Evolutionary conservation across 1,140 invertebrate genomes (phyloP).

Genomic region (Lutraria rhynchaena): DNA sequence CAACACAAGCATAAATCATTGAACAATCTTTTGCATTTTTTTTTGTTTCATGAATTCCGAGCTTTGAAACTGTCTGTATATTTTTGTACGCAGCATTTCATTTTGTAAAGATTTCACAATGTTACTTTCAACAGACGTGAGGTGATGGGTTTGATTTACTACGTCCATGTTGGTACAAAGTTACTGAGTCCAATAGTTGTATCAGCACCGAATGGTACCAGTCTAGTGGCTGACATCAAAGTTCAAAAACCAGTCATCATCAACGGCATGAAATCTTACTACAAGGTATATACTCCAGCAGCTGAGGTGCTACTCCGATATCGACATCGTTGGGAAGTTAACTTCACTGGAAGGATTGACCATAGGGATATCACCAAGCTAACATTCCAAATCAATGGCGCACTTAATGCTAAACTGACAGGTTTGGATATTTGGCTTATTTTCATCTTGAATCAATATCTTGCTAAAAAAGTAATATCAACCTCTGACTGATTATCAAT

Average conservation of each 20-base stretch:
- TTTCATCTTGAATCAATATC: no score
- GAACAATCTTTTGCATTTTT: no score
- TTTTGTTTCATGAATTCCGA: no score
- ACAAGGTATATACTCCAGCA: not conserved
- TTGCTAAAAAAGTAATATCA: no score
- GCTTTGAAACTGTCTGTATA: no score
- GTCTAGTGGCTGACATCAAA: not conserved
- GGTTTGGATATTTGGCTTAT: no score
- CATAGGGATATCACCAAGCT: slow-evolving; percentile 1
- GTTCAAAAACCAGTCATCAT: not conserved
- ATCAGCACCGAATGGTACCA: not conserved
- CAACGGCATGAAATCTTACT: not conserved
- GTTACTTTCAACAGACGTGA: slow-evolving; percentile 19
- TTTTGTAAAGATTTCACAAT: no score
- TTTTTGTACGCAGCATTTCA: no score
- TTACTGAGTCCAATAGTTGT: slow-evolving; percentile 23
- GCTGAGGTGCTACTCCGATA: slow-evolving; percentile 1
- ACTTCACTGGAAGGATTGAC: slow-evolving; percentile 24
- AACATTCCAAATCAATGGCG: not conserved
- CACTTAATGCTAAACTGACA: not conserved
- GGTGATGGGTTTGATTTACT: slow-evolving; percentile 17
- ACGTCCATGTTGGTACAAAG: slow-evolving; percentile 16
- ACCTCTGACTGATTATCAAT: no score
- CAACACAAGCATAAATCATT: no score
- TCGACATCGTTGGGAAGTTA: slow-evolving; percentile 22